A percentile compares a stretch with the other conserved stretches of the same genome.
phyloP scores from a whole-genome alignment of 2,888 invertebrate genomes.

The Bombylius major region DNA sequence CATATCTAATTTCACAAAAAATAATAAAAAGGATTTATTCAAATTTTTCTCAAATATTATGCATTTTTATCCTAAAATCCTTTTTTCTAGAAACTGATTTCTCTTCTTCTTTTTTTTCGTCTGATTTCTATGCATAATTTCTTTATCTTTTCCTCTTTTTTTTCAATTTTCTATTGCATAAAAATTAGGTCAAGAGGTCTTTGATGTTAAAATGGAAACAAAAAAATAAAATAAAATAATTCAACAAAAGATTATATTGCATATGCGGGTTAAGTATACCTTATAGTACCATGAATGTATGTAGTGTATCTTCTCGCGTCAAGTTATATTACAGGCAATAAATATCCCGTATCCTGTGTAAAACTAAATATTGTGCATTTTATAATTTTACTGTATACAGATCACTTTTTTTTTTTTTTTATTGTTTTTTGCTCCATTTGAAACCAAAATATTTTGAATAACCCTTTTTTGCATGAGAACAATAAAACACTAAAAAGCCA shows the following conservation, averaged over 20 bases:
- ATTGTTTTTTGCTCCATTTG: conserved; percentile 11
- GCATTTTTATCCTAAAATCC: no score
- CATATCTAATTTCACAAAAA: no score
- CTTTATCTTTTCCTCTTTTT: no score
- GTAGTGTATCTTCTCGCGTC: not conserved
- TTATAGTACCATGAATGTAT: not conserved
- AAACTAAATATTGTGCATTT: not conserved
- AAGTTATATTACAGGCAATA: conserved; percentile 3
- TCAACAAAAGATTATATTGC: not conserved
- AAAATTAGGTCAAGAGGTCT: conserved; percentile 3
- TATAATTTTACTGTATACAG: not conserved
- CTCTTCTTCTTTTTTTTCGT: no score
- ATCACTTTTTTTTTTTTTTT: conserved; percentile 9
- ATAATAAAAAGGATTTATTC: no score
- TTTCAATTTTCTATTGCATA: conserved; percentile 1
- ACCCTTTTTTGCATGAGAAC: conserved; percentile 2
- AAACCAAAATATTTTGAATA: conserved; percentile 30
- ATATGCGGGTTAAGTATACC: no score
- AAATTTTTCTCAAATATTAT: no score
- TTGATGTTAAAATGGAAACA: not conserved
- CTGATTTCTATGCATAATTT: no score
- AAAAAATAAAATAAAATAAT: not conserved
- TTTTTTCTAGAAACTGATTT: no score
- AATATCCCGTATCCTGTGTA: not conserved
- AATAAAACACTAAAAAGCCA: not conserved